These are phyloP conservation scores for Anableps anableps DNA, from an alignment of 2,797 vertebrate genomes.

Conservation along the genomic window DNA sequence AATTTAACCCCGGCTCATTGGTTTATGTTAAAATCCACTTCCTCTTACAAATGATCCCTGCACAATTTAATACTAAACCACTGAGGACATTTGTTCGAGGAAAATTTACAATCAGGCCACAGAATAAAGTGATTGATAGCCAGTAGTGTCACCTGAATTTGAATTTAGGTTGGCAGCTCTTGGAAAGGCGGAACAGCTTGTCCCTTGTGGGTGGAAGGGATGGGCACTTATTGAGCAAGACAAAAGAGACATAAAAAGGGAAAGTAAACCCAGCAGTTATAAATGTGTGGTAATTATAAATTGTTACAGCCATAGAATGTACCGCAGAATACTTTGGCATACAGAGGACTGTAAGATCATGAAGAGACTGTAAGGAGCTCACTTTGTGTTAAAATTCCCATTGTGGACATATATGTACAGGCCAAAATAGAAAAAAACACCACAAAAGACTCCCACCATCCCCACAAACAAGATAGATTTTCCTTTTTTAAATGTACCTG, in stretches of 20 bases:
- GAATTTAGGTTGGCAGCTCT: conserved; percentile 24
- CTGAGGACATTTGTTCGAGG: conserved; percentile 20
- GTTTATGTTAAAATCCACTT: conserved; percentile 11
- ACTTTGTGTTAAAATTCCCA: no score
- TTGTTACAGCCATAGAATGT: no score
- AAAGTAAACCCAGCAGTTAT: background rate
- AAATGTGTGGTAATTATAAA: no score
- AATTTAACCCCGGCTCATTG: conserved; percentile 9
- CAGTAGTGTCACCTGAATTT: conserved; percentile 25
- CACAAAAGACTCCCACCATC: no score
- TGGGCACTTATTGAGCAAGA: background rate
- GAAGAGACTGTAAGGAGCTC: no score
- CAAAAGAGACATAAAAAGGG: background rate
- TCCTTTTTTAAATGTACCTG: no score
- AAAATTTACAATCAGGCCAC: conserved; percentile 22
- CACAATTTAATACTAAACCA: conserved; percentile 19
- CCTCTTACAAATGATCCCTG: conserved; percentile 35
- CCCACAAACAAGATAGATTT: no score
- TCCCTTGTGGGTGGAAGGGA: conserved; percentile 3
- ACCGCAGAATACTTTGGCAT: no score
- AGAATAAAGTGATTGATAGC: conserved; percentile 5
- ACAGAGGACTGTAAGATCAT: no score
- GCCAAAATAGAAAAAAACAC: no score
- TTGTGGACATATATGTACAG: no score
- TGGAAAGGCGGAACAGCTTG: background rate